Conservation (phyloP, 2,888 invertebrate species). For the Mythimna impura region DNA sequence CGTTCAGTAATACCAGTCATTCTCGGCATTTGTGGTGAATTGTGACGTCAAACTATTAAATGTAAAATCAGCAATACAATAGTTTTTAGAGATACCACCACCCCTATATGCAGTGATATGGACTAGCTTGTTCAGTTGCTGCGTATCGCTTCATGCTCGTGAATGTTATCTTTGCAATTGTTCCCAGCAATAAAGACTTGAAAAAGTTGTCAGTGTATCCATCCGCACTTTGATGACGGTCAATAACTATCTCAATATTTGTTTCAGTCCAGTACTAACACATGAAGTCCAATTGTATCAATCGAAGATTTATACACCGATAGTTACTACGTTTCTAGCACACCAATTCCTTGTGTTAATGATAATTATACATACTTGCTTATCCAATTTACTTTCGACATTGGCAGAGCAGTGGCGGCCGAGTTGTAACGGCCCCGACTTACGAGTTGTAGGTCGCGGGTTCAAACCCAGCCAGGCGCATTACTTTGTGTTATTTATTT, state of each 20-base stretch:
- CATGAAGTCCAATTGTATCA: too few relatives aligned
- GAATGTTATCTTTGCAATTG: neutral
- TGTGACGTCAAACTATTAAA: neutral
- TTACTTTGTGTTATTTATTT: too few relatives aligned
- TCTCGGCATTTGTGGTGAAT: neutral
- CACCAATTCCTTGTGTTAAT: too few relatives aligned
- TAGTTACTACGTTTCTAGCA: too few relatives aligned
- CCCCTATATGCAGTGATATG: neutral
- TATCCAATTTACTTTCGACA: too few relatives aligned
- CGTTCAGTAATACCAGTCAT: neutral
- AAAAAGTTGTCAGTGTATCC: neutral
- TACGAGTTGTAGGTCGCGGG: too few relatives aligned
- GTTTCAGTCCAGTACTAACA: too few relatives aligned
- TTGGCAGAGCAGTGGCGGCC: too few relatives aligned
- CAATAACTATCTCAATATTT: neutral
- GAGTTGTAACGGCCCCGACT: too few relatives aligned
- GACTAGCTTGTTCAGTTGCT: neutral
- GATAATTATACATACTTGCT: too few relatives aligned
- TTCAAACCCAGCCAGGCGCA: too few relatives aligned
- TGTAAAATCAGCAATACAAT: neutral
- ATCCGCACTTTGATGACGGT: neutral
- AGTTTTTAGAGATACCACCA: neutral
- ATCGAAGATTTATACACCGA: too few relatives aligned
- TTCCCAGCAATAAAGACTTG: neutral
- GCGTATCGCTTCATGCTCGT: neutral